Percentiles rank a stretch among this genome's conserved stretches.
Evolutionary conservation across 2,888 invertebrate species (phyloP).

Genomic region (Thera obeliscata): DNA sequence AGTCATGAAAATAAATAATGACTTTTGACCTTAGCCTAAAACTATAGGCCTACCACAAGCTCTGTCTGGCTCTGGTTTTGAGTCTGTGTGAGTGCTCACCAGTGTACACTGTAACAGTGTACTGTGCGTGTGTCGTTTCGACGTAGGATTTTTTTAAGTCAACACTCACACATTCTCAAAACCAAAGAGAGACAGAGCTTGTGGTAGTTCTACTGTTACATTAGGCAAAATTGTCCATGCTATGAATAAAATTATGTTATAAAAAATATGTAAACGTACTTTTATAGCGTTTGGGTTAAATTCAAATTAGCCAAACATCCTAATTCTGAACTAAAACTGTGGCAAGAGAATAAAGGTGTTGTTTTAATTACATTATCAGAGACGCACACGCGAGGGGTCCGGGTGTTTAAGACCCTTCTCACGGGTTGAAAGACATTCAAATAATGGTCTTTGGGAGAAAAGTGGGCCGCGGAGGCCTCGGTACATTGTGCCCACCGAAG

Average conservation of each 20-base stretch:
- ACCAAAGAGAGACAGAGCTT: too few relatives aligned
- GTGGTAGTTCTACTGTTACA: too few relatives aligned
- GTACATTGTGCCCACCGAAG: constrained; percentile 43
- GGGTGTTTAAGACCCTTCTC: constrained; percentile 74
- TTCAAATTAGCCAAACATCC: constrained; percentile 30
- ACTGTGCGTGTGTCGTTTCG: too few relatives aligned
- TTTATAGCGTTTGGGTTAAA: constrained; percentile 6
- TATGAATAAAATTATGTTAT: not conserved
- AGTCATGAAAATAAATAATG: too few relatives aligned
- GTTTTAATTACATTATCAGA: constrained; percentile 85
- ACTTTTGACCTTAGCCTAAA: too few relatives aligned
- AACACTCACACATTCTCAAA: too few relatives aligned
- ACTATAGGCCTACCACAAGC: too few relatives aligned
- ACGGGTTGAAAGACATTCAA: constrained; percentile 83
- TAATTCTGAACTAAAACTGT: constrained; percentile 28
- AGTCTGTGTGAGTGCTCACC: too few relatives aligned
- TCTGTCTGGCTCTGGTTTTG: too few relatives aligned
- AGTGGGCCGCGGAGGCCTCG: constrained; percentile 51
- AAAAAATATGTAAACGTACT: not conserved
- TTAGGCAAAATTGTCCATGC: too few relatives aligned
- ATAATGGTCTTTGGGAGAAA: constrained; percentile 79
- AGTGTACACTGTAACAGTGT: too few relatives aligned
- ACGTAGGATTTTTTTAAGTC: too few relatives aligned
- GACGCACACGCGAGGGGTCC: constrained; percentile 71
- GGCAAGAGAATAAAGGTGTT: constrained; percentile 77